Conservation (phyloP, 2,888 invertebrate genomes). For the Macrosiphum euphorbiae region DNA sequence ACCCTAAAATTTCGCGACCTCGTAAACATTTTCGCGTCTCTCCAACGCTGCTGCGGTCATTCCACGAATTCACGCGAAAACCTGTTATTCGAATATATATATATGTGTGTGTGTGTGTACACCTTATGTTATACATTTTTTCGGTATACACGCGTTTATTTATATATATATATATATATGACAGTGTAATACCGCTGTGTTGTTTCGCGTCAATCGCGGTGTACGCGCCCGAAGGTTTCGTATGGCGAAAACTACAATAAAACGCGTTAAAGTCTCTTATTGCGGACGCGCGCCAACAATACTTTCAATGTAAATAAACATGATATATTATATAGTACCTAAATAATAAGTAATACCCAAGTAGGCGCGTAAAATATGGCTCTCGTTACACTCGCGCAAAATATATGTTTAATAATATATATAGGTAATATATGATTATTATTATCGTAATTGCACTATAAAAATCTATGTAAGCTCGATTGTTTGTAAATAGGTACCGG, state of each 20-base stretch:
- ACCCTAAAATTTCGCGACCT: slow-evolving; percentile 20
- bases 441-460: not conserved
- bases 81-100: not conserved
- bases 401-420: not conserved
- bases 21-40: slow-evolving; percentile 11
- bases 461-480: not conserved
- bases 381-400: not conserved
- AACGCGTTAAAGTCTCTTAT: not conserved
- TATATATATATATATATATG: not conserved
- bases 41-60: not conserved
- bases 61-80: slow-evolving; percentile 22
- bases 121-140: slow-evolving; percentile 1
- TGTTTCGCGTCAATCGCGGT: not conserved
- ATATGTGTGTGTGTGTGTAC: not conserved
- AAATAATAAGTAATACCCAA: not conserved
- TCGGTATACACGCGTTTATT: not conserved
- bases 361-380: not conserved
- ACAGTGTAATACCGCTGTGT: not conserved
- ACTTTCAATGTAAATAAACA: not conserved
- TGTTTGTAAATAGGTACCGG: not conserved
- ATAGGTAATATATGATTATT: not conserved
- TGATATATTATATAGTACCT: not conserved
- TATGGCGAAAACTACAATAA: not conserved
- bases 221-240: not conserved
- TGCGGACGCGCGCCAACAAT: not conserved